Evolutionary conservation across 1,140 invertebrate species (phyloP), one percentile per base, ranked within the genome.

Genomic region (Eciton burchellii): DNA sequence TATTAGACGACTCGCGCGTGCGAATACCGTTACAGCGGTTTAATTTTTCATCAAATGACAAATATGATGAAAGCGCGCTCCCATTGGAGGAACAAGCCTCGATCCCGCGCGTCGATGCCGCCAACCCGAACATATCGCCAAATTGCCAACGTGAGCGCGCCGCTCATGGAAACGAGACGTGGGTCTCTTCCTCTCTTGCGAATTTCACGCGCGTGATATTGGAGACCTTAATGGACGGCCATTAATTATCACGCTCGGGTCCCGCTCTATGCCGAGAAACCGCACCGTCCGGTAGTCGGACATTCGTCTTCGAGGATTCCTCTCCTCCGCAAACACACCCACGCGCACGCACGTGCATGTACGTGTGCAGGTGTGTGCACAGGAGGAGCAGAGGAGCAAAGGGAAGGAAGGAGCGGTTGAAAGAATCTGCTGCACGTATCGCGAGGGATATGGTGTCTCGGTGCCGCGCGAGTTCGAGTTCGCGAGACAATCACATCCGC

Each of bases 121-220:
- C 6, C 35, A 6, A 35, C 6, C 35, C 35, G 35, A n/a, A 35
- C 35, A 2, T 35, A 12, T 19, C 29, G 74, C 74, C 19, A 57
- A 54, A n/a, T n/a, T n/a, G n/a, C n/a, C n/a, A n/a, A 60, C 41
- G 26, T 12, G 14, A 43, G 26, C 19, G 59, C 47, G 47, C 35
- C 24, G 65, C 1, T 14, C 68, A 79, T 56, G 56, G 74, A 57
- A 70, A 79, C 11, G 35, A 68, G 74, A 77, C 29, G 29, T n/a
- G 72, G 26, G 29, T 19, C 52, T 8, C 29, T 76, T 62, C 56
- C 41, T 24, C 24, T 9, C 81, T 84, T 79, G 86, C 90, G 90
- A 89, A 92, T 92, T 91, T 92, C 90, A 92, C 89, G 85, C 81
- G 77, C 85, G 89, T 88, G 89, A 92, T 93, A 93, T 93, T 93